phyloP scores from a whole-genome alignment of 2,888 invertebrate species.

The Netelia virgata region DNA sequence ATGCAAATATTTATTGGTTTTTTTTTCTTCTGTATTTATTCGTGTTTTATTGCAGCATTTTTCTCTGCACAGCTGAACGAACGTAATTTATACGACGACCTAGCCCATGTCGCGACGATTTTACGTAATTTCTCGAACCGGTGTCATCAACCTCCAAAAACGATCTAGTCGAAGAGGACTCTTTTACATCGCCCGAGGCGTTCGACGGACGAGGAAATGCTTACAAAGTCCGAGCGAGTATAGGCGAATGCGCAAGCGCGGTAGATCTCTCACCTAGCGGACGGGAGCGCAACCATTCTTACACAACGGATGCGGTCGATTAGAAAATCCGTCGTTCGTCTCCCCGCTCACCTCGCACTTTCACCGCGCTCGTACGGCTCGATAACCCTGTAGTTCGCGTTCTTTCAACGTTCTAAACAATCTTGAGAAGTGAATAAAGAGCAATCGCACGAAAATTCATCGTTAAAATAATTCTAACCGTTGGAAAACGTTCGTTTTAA shows the following conservation, averaged over 20 bases:
- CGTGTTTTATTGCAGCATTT: background rate
- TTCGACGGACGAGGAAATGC: slow-evolving; percentile 66
- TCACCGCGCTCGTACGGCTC: slow-evolving; percentile 72
- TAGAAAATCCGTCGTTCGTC: slow-evolving; percentile 78
- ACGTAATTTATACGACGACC: background rate
- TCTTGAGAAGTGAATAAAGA: slow-evolving; percentile 36
- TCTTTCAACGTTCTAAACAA: slow-evolving; percentile 44
- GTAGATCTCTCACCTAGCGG: slow-evolving; percentile 39
- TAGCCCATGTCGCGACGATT: background rate
- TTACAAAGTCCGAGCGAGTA: slow-evolving; percentile 2
- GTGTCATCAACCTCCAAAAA: slow-evolving; percentile 57
- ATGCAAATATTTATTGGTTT: background rate
- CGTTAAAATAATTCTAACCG: slow-evolving; percentile 28
- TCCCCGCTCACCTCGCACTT: slow-evolving; percentile 75
- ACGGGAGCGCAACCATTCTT: slow-evolving; percentile 41
- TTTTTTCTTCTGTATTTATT: background rate
- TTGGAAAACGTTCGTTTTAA: slow-evolving; percentile 17
- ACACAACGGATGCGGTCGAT: slow-evolving; percentile 76
- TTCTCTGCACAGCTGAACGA: background rate
- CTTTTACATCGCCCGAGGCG: slow-evolving; percentile 65
- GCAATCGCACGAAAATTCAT: slow-evolving; percentile 23
- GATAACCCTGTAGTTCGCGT: slow-evolving; percentile 44
- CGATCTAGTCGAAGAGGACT: background rate
- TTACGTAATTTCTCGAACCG: slow-evolving; percentile 27
- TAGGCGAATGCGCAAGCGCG: no score